Evolutionary conservation across 2,888 invertebrate genomes (phyloP), one percentile per base, ranked within the genome.

Genomic region (Orchesella flavescens): DNA sequence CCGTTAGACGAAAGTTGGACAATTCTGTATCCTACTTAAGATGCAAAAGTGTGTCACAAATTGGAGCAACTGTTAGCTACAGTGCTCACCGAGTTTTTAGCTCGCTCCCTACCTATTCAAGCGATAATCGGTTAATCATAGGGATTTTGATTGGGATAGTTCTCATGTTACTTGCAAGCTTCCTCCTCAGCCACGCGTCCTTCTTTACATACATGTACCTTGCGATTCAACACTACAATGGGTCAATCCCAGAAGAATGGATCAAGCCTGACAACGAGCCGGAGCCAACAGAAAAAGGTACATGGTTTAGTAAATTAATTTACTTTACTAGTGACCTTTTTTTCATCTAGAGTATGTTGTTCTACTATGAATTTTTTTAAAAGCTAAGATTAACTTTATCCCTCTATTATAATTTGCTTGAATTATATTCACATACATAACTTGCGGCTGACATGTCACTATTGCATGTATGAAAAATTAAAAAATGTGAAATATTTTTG

Each of bases 171-270:
- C 1, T 46, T 49, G 5, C 13, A 15, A 12, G 34, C 9, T 2
- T 59, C 43, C 13, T 43, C 63, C 13, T 5, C 15, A 46, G 46
- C 24, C 15, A n/a, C 23, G 17, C 68, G 15, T 44, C 74, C 2
- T 84, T 84, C 68, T 9, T 84, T 0, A 53, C 65, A 4, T 84
- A 84, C 44, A 19, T 80, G 34, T 84, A 66, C 43, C 53, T 81
- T 9, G 76, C 69, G 0, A 10, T 68, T 4, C 49, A 19, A 34
- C 61, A 79, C 9, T 84, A 84, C 43, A 53, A 84, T 61, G 84
- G 84, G 12, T 53, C 49, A 7, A 80, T 84, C 34, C 84, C 84
- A 12, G 0, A 15, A 2, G 3, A 75, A 1, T 75, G 69, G 57
- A 49, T 72, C 1, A 43, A 43, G 12, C 49, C 5, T 57, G 57